Evolutionary conservation across 2,888 invertebrate genomes (phyloP), one percentile per base, ranked within the genome.

Genomic region (Ophraella communa): DNA sequence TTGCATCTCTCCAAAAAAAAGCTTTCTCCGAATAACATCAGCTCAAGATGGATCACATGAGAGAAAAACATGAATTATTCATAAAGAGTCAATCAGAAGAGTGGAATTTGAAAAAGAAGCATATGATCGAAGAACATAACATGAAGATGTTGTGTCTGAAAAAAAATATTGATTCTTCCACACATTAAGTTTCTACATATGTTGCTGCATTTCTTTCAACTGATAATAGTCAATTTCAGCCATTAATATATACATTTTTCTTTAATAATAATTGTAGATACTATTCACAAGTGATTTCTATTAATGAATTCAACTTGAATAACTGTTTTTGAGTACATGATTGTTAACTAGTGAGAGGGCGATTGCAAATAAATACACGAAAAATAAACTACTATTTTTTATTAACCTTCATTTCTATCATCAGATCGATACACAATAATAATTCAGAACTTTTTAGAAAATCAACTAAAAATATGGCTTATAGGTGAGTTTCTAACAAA

Each of bases 1-100:
- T 53, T 47, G 10, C 47, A 53, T 7, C 53, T 53, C 53, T 53
- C 33, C 53, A 53, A 53, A 53, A 53, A 30, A 30, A 53, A 53
- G n/a, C 8, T 53, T 27, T 53, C 30, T 53, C 53, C 10, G 30
- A 53, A 30, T 27, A 53, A 53, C 53, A 53, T 53, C 53, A 53
- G 53, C 27, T 30, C 33, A 53, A 53, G 30, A 1, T 53, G n/a
- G 30, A 53, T 1, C 53, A 53, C 8, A 30, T 53, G 53, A 53
- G 53, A 53, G 53, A 30, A 53, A 53, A 53, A 53, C 53, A 53
- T 53, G 14, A 53, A 53, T 18, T n/a, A 10, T 53, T n/a, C 14
- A 17, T 53, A n/a, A 53, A 53, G 17, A 27, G 8, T 10, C 53
- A 53, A 53, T 27, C 53, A 30, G 30, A 30, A 53, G 53, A 53